A percentile compares a stretch with the other conserved stretches of the same genome.
phyloP scores from a whole-genome alignment of 1,140 invertebrate species.

The Chelonus insularis region DNA sequence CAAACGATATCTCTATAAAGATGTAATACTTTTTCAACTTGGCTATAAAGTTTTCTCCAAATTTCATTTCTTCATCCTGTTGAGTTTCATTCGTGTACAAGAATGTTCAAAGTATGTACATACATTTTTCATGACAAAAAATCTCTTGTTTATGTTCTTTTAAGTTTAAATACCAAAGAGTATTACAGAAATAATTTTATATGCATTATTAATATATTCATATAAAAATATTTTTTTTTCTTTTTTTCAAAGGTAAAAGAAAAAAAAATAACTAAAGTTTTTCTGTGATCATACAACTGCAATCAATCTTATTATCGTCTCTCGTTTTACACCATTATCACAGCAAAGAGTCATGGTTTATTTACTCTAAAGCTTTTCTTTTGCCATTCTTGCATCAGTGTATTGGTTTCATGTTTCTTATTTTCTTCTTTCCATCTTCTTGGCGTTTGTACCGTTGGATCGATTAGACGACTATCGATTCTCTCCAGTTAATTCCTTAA shows the following conservation, averaged over 20 bases:
- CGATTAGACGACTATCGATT: constrained; percentile 14
- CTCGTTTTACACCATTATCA: constrained; percentile 11
- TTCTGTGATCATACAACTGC: neutral
- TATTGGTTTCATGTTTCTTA: no score
- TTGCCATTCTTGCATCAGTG: neutral
- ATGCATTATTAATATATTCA: no score
- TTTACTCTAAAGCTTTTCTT: neutral
- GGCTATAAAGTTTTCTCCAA: constrained; percentile 2
- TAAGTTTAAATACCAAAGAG: no score
- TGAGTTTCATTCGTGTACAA: neutral
- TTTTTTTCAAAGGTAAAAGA: no score
- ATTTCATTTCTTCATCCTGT: neutral
- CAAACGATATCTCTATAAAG: neutral
- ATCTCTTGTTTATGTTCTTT: no score
- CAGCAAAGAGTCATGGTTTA: constrained; percentile 1
- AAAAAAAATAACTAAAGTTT: neutral
- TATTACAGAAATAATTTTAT: no score
- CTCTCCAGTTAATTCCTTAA: constrained; percentile 25
- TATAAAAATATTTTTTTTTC: no score
- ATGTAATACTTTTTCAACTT: constrained; percentile 1
- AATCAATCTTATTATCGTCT: constrained; percentile 5
- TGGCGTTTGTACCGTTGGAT: neutral
- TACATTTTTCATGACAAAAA: no score
- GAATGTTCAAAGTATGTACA: neutral
- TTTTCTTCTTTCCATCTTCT: no score